These are phyloP conservation scores for Clarias gariepinus DNA, from an alignment of 2,113 vertebrate species.

Conservation along the genomic window DNA sequence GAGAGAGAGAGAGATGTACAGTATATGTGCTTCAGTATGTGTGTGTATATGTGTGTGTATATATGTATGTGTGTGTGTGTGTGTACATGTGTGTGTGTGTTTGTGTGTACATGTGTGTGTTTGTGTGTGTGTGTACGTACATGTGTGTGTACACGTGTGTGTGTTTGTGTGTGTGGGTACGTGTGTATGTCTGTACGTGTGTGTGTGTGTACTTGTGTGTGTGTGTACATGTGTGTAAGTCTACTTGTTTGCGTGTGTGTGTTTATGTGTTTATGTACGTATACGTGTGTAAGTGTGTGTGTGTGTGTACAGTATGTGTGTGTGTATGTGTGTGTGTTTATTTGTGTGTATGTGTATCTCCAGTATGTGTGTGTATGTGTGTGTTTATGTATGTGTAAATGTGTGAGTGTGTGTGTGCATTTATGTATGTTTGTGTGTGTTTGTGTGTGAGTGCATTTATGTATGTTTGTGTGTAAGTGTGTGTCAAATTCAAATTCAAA, in stretches of 20 bases:
- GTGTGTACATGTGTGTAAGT: conserved; percentile 83
- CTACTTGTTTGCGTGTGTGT: not conserved
- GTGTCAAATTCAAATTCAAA: too few species aligned
- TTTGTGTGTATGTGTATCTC: too few species aligned
- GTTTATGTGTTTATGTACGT: too few species aligned
- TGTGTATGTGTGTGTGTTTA: not conserved
- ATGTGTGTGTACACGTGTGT: not conserved
- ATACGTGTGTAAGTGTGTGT: not conserved
- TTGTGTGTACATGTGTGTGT: too few species aligned
- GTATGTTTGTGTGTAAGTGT: not conserved
- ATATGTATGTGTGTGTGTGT: not conserved
- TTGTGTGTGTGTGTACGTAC: too few species aligned
- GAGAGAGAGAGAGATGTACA: conserved; percentile 12
- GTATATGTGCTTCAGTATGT: not conserved
- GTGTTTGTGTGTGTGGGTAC: conserved; percentile 1
- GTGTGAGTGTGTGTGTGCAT: conserved; percentile 10
- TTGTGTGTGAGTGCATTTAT: conserved; percentile 27
- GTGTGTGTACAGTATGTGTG: not conserved
- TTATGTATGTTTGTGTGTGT: not conserved
- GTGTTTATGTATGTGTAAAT: not conserved
- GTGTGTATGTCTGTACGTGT: not conserved
- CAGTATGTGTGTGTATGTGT: not conserved
- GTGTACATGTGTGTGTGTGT: conserved; percentile 20
- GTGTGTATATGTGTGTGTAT: not conserved
- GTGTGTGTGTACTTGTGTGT: not conserved